Base-by-base conservation (phyloP, 2,797 vertebrate genomes). In the Spinus pinus region DNA sequence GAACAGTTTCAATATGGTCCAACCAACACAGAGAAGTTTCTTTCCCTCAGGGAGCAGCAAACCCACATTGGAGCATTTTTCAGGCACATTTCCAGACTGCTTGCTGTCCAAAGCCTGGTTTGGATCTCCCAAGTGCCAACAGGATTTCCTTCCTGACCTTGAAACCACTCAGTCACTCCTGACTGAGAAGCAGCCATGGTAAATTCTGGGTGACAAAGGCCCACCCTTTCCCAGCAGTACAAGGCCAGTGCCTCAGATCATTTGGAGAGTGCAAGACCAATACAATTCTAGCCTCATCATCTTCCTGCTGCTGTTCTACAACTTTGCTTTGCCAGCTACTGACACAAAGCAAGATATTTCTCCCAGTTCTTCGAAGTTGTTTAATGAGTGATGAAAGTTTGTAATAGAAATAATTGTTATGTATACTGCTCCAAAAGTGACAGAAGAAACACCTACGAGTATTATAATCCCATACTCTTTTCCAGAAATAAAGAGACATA, bases 321-420 rank as follows among this genome's bases (percentile, higher is more conserved):
- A 12, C 11, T 86, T 71, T 30, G 56, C 54, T 73, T 81, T 60
- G 24, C 47, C 88, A 62, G 28, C 58, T 51, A 58, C 30, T 64
- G 57, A 77, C 46, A 74, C 42, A 71, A 85, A 65, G 69, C 23
- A 65, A 60, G 66, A 12, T 58, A 50, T 41, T 93, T 82, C 81
- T 88, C 24, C 15, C 15, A 35, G n/a, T 14, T 42, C 66, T 70
- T 60, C 56, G 64, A 78, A 72, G 56, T 33, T 50, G 23, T 67
- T 93, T 75, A 95, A 90, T 77, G 62, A 95, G 33, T 46, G 41
- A 51, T 44, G n/a, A 31, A 90, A 92, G 28, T 30, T 58, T 66
- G 27, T 83, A 93, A 94, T 7, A 79, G 88, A 73, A 90, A 84
- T 83, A 91, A 93, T 86, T 86, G 67, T 66, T 69, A 92, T 7